Evolutionary conservation across 2,113 vertebrate species (phyloP).

Genomic region (Mirounga angustirostris): DNA sequence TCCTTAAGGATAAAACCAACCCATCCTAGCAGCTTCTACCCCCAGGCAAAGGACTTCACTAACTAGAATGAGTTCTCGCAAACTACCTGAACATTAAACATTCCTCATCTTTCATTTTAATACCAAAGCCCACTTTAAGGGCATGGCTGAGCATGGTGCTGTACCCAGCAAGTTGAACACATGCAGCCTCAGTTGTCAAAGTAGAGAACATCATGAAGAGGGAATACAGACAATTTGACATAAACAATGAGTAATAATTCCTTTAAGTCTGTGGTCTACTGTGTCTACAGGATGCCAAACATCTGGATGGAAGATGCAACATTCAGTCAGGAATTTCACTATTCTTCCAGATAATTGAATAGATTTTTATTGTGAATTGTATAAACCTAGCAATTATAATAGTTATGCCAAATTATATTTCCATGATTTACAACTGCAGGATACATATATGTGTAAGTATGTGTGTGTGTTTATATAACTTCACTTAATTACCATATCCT

Average conservation of each 20-base stretch:
- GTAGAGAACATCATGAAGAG: conserved; percentile 46
- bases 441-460: background rate
- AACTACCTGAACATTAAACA: conserved; percentile 15
- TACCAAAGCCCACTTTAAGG: background rate
- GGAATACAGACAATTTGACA: conserved; percentile 46
- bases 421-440: conserved; percentile 58
- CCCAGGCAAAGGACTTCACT: background rate
- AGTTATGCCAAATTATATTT: conserved; percentile 55
- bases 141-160: background rate
- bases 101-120: conserved; percentile 12
- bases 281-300: conserved; percentile 70
- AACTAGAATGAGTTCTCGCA: conserved; percentile 15
- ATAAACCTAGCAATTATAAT: conserved; percentile 68
- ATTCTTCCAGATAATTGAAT: conserved; percentile 66
- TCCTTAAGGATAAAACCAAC: conserved; percentile 28
- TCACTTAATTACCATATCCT: conserved; percentile 9
- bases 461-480: background rate
- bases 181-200: conserved; percentile 10
- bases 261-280: conserved; percentile 69
- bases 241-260: conserved; percentile 55
- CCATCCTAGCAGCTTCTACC: background rate
- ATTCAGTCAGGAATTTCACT: conserved; percentile 30
- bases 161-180: conserved; percentile 46
- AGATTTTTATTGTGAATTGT: conserved; percentile 73
- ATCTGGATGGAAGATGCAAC: conserved; percentile 78